These are phyloP conservation scores for Phalacrocorax carbo DNA, from an alignment of 2,113 vertebrate species.

Conservation along the genomic window DNA sequence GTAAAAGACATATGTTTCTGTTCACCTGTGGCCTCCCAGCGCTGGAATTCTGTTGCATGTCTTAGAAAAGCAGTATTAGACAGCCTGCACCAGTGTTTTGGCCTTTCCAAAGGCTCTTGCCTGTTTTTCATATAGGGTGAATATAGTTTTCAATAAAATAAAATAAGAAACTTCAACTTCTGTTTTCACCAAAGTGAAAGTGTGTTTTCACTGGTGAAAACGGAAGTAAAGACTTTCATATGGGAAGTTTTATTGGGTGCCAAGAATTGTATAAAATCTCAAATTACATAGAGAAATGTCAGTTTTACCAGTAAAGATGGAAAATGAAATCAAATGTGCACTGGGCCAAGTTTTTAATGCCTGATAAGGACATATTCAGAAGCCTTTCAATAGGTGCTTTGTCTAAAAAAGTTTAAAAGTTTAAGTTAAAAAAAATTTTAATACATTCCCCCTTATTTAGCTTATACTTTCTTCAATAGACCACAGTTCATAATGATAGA, in stretches of 20 bases:
- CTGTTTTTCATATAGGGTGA: neutral
- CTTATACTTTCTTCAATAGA: neutral
- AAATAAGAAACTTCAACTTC: neutral
- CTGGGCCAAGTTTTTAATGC: neutral
- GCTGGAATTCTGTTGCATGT: neutral
- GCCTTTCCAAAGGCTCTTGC: neutral
- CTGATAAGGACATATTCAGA: conserved; percentile 27
- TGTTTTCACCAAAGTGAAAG: conserved; percentile 2
- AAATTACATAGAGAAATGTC: conserved; percentile 42
- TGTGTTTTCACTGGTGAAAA: conserved; percentile 42
- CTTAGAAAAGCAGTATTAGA: neutral
- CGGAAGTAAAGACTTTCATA: conserved; percentile 32
- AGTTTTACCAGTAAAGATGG: conserved; percentile 36
- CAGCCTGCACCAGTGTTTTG: neutral
- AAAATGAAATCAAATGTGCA: conserved; percentile 23
- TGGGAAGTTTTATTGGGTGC: conserved; percentile 32
- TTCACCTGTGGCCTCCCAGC: neutral
- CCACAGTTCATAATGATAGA: neutral
- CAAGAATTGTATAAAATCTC: conserved; percentile 51
- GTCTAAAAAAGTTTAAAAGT: conserved; percentile 39
- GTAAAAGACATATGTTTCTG: neutral
- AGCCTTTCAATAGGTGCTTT: conserved; percentile 32
- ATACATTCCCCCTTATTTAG: neutral
- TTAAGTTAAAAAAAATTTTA: neutral
- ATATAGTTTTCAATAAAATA: neutral